Base-by-base conservation (phyloP, 2,888 invertebrate genomes). In the Drosophila formosana region DNA sequence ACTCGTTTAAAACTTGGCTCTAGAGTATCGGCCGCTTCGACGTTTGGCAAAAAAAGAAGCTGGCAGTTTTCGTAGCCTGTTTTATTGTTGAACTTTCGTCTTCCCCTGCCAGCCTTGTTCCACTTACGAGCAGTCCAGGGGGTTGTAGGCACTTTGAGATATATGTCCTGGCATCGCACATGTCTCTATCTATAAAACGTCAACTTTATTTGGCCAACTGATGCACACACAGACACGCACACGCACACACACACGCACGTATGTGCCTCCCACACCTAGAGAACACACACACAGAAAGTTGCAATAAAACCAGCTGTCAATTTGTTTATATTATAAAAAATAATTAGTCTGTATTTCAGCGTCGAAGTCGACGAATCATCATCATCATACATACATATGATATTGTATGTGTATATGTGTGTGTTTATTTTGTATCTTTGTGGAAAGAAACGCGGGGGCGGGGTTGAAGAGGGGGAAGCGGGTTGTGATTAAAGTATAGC, bases 151-250 rank as follows among this genome's bases (percentile, higher is more conserved):
- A 55, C 57, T 65, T 68, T 78, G 76, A 74, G 63, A 67, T 80
- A 65, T 78, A 64, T 61, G 46, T 34, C 28, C 25, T 37, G 55
- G 53, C 68, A 75, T 72, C 85, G 86, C 86, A 81, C 81, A 81
- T 82, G 85, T 85, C 83, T 83, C 80, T 82, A 83, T 85, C 88
- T 86, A 88, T 83, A 88, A 86, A 88, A 75, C 72, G 88, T 83
- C 83, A 88, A 85, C 83, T 83, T 78, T 80, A 80, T 84, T 80
- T 85, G 75, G 71, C 80, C 88, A 84, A 84, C 79, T 87, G 82
- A 65, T 68, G 61, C 74, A 70, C 47, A 49, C 25, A 39, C 1
- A 30, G 46, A 25, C 25, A 34, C 6, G 26, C 28, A 18, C 37
- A 28, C 58, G 4, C 32, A 3, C 11, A 50, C 18, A 18, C 18